These are phyloP conservation scores for Sitophilus oryzae DNA, from an alignment of 1,140 invertebrate species.

Conservation along the genomic window DNA sequence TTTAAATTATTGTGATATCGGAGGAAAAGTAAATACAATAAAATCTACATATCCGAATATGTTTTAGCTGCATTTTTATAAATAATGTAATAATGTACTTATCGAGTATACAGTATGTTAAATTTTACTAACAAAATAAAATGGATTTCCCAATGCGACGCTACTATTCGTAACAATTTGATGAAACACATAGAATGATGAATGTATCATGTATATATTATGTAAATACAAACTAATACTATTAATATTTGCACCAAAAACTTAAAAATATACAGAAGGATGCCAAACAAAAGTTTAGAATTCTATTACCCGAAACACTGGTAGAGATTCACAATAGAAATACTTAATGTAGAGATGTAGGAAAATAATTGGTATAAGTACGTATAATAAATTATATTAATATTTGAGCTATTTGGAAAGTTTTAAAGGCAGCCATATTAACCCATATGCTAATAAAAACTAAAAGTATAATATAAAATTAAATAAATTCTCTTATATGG, in stretches of 20 bases:
- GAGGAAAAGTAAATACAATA: background rate
- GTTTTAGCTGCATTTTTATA: background rate
- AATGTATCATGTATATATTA: constrained; percentile 2
- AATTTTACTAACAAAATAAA: too few species aligned
- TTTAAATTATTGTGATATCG: background rate
- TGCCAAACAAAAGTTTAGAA: constrained; percentile 14
- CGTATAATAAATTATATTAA: constrained; percentile 25
- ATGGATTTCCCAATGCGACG: background rate
- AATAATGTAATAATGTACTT: background rate
- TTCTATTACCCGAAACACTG: constrained; percentile 21
- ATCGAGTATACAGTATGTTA: background rate
- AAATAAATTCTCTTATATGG: constrained; percentile 14
- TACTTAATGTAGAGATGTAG: constrained; percentile 6
- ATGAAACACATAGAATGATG: constrained; percentile 9
- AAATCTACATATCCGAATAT: background rate
- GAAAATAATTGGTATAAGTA: constrained; percentile 18
- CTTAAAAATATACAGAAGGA: constrained; percentile 16
- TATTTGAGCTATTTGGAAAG: constrained; percentile 22
- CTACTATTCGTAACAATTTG: background rate
- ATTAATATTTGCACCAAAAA: constrained; percentile 29
- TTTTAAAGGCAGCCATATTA: constrained; percentile 16
- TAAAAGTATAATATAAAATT: constrained; percentile 13
- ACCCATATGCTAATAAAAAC: background rate
- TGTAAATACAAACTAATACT: constrained; percentile 21
- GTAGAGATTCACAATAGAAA: constrained; percentile 5